phyloP scores from a whole-genome alignment of 2,888 invertebrate genomes.

The Noctua janthina region DNA sequence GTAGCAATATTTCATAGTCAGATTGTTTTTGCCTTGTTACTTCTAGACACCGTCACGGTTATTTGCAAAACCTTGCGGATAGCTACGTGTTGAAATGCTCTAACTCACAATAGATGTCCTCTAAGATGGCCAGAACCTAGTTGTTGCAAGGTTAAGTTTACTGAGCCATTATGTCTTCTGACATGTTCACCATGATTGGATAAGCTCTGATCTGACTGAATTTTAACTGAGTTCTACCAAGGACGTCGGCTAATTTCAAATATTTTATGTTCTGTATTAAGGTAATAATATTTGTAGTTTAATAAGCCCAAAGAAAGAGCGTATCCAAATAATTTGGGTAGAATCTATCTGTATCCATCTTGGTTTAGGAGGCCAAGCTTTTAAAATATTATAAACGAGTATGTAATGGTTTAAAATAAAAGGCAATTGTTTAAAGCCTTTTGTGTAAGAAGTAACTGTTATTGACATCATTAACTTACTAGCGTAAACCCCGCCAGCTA shows the following conservation, averaged over 20 bases:
- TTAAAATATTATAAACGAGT: not conserved
- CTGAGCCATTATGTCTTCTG: not conserved
- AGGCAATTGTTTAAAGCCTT: not conserved
- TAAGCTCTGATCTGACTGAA: not conserved
- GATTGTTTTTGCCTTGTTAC: conserved; percentile 38
- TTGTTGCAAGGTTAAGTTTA: not conserved
- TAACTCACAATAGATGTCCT: conserved; percentile 28
- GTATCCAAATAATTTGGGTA: not conserved
- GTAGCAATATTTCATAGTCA: conserved; percentile 39
- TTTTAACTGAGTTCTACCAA: not conserved
- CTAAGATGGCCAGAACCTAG: not conserved
- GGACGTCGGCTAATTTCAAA: not conserved
- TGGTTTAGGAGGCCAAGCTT: not conserved
- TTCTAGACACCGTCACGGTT: conserved; percentile 13
- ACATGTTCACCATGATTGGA: not conserved
- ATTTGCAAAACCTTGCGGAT: conserved; percentile 35
- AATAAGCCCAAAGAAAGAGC: not conserved
- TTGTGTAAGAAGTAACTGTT: not conserved
- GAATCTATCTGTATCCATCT: not conserved
- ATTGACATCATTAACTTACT: too few species aligned
- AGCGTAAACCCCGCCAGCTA: not conserved
- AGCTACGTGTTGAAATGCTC: conserved; percentile 11
- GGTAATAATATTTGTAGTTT: not conserved
- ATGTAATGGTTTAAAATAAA: not conserved
- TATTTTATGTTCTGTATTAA: not conserved